These are phyloP conservation scores for Turritopsis dohrnii DNA, from an alignment of 30 jellyfish, hydroid and myxozoan species.

Conservation along the genomic window DNA sequence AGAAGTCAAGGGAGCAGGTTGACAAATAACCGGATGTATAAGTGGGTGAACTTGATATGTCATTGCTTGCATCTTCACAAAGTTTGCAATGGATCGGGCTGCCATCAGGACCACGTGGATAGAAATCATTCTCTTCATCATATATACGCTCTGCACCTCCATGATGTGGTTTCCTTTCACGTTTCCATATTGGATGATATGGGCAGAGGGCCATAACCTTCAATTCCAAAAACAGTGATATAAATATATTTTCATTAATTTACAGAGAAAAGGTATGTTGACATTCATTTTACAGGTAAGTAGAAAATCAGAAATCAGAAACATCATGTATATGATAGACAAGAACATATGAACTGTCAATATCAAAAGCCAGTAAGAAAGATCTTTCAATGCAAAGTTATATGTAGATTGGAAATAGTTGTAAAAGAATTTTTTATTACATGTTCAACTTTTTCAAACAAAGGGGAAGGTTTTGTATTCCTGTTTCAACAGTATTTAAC, in stretches of 20 bases:
- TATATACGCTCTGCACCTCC: slow-evolving; percentile 87
- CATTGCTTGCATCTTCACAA: slow-evolving; percentile 34
- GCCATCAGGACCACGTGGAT: slow-evolving; percentile 79
- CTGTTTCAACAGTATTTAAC: too few species aligned
- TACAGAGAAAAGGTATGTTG: background rate
- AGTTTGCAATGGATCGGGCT: slow-evolving; percentile 56
- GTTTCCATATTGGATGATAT: slow-evolving; percentile 80
- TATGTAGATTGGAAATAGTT: too few species aligned
- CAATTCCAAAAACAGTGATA: background rate
- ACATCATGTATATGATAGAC: too few species aligned
- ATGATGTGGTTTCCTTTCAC: slow-evolving; percentile 82
- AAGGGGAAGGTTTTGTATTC: too few species aligned
- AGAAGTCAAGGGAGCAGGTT: background rate
- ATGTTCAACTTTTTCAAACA: too few species aligned
- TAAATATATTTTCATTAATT: too few species aligned
- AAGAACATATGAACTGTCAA: too few species aligned
- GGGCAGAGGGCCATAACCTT: slow-evolving; percentile 83
- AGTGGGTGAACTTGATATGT: background rate
- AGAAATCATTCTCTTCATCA: slow-evolving; percentile 54
- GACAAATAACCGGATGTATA: slow-evolving; percentile 20
- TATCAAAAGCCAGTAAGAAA: too few species aligned
- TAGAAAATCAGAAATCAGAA: too few species aligned
- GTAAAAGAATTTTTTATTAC: too few species aligned
- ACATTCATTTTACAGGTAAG: background rate
- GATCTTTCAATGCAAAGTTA: too few species aligned